Conservation (phyloP, 1,140 invertebrate genomes). For the Drosophila athabasca region DNA sequence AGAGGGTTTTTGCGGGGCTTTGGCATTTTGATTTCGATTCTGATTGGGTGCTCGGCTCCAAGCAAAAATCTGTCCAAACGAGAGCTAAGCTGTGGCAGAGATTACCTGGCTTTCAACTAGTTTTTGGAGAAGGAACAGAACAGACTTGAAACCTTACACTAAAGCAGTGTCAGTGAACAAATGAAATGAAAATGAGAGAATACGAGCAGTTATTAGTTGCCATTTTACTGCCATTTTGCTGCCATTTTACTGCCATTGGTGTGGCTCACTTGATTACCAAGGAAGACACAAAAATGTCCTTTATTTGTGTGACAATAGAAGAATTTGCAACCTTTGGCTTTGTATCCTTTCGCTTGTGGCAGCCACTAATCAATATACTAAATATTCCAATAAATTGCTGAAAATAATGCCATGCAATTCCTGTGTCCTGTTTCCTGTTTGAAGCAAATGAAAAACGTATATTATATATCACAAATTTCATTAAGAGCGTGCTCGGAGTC, state of each 20-base stretch:
- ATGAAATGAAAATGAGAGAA: background rate
- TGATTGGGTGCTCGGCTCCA: constrained; percentile 26
- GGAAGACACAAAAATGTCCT: too few relatives aligned
- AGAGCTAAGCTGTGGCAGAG: constrained; percentile 43
- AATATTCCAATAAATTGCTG: constrained; percentile 12
- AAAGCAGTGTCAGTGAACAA: background rate
- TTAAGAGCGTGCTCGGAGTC: constrained; percentile 25
- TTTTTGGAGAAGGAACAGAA: constrained; percentile 2
- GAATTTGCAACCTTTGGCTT: too few relatives aligned
- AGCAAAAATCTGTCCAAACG: constrained; percentile 40
- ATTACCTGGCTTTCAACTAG: constrained; percentile 44
- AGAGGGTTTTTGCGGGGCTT: constrained; percentile 6
- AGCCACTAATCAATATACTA: background rate
- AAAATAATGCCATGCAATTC: constrained; percentile 5
- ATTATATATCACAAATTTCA: constrained; percentile 60
- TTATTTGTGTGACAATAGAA: background rate
- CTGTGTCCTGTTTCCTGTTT: background rate
- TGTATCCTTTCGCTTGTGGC: background rate
- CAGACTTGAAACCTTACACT: background rate
- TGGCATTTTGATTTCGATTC: constrained; percentile 5
- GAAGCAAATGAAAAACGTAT: constrained; percentile 19
- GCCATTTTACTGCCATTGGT: too few relatives aligned
- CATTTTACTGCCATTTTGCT: too few relatives aligned
- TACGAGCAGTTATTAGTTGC: too few relatives aligned
- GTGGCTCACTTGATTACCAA: too few relatives aligned